phyloP scores from a whole-genome alignment of 2,113 vertebrate genomes.

The Meriones unguiculatus region DNA sequence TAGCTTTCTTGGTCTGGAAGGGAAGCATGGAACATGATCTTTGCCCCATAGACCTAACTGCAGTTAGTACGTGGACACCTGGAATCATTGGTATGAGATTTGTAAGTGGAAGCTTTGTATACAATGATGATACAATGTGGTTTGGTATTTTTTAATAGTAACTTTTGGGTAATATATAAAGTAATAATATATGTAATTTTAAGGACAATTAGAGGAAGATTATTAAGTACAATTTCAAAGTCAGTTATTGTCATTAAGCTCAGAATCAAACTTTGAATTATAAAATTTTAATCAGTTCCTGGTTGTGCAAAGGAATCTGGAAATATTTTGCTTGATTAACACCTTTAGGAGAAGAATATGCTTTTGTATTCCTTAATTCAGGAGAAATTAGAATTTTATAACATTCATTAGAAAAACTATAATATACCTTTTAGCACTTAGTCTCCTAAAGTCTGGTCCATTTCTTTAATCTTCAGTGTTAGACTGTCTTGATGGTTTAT shows the following conservation, averaged over 20 bases:
- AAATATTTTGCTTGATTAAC: constrained; percentile 1
- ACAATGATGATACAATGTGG: not conserved
- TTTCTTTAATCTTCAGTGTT: constrained; percentile 34
- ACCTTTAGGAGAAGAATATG: not conserved
- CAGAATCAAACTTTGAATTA: constrained; percentile 13
- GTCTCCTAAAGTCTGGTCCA: not conserved
- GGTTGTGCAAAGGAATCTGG: not conserved
- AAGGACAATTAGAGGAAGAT: not conserved
- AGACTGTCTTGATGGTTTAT: not conserved
- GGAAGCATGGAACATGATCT: not conserved
- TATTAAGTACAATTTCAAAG: constrained; percentile 17
- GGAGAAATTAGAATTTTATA: constrained; percentile 10
- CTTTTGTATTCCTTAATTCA: constrained; percentile 51
- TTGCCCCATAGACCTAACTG: not conserved
- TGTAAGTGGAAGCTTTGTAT: not conserved
- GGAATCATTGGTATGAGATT: not conserved
- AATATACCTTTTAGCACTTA: constrained; percentile 14
- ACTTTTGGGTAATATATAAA: not conserved
- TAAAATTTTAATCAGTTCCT: constrained; percentile 14
- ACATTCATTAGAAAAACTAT: not conserved
- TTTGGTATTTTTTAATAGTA: constrained; percentile 35
- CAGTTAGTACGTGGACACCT: not conserved
- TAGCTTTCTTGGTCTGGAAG: not conserved
- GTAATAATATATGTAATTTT: not conserved
- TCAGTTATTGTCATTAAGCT: constrained; percentile 14